Conservation (phyloP, 2,888 invertebrate species). For the Periphyllus acericola region DNA sequence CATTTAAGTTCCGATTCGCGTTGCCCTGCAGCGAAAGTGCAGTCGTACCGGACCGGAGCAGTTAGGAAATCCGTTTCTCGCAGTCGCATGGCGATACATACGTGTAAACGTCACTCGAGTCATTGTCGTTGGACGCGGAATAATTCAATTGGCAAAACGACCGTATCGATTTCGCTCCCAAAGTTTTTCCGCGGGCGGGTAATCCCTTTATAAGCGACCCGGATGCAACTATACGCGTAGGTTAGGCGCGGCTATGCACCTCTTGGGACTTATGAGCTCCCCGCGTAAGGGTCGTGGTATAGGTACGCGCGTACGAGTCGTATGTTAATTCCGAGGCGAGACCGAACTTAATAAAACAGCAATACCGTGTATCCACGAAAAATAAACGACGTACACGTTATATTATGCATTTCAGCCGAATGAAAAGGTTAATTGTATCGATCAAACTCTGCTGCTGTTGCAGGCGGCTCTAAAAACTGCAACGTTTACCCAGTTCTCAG, state of each 20-base stretch:
- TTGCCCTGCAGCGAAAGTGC: too few species aligned
- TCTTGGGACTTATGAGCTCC: conserved; percentile 30
- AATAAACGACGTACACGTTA: not conserved
- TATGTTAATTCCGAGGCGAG: not conserved
- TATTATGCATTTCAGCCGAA: not conserved
- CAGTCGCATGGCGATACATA: too few species aligned
- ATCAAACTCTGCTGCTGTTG: not conserved
- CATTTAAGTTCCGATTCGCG: too few species aligned
- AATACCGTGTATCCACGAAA: not conserved
- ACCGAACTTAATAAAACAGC: not conserved
- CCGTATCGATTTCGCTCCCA: conserved; percentile 44
- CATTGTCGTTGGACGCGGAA: not conserved
- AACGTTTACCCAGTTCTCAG: too few species aligned
- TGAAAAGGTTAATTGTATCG: not conserved
- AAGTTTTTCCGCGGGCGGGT: conserved; percentile 21
- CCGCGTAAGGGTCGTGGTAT: not conserved
- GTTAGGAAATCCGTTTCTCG: too few species aligned
- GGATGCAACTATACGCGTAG: not conserved
- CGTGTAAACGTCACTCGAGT: too few species aligned
- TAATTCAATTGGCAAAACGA: conserved; percentile 21
- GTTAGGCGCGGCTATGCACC: not conserved
- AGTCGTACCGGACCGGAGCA: not conserved
- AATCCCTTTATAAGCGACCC: conserved; percentile 32
- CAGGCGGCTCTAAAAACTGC: too few species aligned
- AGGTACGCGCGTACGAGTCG: not conserved